Evolutionary conservation across 1,140 invertebrate genomes (phyloP), one percentile per base, ranked within the genome.

Genomic region (Brachionus rubens): DNA sequence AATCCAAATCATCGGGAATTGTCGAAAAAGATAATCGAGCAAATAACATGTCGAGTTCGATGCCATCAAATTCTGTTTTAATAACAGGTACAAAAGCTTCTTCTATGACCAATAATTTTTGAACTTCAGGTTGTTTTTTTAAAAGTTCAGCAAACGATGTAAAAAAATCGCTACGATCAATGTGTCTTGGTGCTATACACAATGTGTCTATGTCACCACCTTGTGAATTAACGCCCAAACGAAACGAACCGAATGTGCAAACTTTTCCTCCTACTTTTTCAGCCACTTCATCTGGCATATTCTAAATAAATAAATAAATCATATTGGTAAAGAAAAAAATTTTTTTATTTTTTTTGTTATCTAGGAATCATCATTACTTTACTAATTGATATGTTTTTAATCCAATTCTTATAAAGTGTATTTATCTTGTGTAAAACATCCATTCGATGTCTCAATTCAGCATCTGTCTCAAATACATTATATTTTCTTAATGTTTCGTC

Each of bases 11-110:
- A 76, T 86, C 89, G 33, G 92, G 90, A 83, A 99, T 94, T 85
- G 94, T 92, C 82, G 96, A 96, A 0, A 96, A 85, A 19, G 93
- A 91, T 43, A 99, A 85, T 77, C 92, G 88, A 0, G 96, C 94
- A 86, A 99, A 99, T 56, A 98, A 83, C 89, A 99, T 91, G 88
- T 99, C 97, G 77, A 97, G 93, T 79, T 98, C 96, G 79, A 99
- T 98, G 24, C 93, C 93, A 87, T 96, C 92, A 86, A 98, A 98
- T 82, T 93, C 93, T 92, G 99, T 95, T 87, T 99, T 99, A 65
- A 99, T 98, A 2, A 99, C 94, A 19, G 97, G 97, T 70, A 99
- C 97, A 87, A 93, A 99, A 0, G 97, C 97, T 84, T 99, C 96
- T 85, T 98, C 94, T 9, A 99, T 94, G 1, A 59, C 41, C 33